Conservation (phyloP, 2,888 invertebrate species). For the Epinotia ramella region DNA sequence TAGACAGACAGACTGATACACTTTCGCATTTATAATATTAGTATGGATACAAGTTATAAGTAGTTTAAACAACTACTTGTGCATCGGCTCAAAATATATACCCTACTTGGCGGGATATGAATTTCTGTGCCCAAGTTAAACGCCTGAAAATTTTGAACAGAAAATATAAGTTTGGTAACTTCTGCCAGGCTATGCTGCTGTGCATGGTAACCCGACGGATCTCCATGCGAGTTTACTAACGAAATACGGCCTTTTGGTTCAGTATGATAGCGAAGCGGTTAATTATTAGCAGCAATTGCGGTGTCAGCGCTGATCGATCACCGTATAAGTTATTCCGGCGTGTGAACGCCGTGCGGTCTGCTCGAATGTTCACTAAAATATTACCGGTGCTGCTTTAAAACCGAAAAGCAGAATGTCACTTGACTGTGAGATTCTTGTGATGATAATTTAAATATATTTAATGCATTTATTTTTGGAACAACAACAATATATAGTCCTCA, state of each 20-base stretch:
- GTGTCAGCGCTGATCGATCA: constrained; percentile 29
- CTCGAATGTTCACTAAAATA: neutral
- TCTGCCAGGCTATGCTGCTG: too few species aligned
- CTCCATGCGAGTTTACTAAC: neutral
- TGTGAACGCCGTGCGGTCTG: neutral
- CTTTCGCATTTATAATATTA: too few species aligned
- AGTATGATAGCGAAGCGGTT: neutral
- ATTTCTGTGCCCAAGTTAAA: neutral
- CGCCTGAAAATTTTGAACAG: neutral
- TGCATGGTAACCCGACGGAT: neutral
- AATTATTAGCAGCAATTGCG: constrained; percentile 30
- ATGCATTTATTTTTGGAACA: too few species aligned
- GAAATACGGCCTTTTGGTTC: neutral
- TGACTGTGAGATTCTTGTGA: too few species aligned
- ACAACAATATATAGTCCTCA: too few species aligned
- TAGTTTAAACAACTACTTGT: too few species aligned
- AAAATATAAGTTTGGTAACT: neutral
- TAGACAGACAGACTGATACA: too few species aligned
- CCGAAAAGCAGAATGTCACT: too few species aligned
- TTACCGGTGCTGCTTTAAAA: neutral
- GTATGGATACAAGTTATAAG: too few species aligned
- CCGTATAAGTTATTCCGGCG: constrained; percentile 11
- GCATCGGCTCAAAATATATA: too few species aligned
- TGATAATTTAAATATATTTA: too few species aligned
- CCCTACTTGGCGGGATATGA: too few species aligned